Evolutionary conservation across 2,888 invertebrate species (phyloP), one percentile per base, ranked within the genome.

Genomic region (Eupithecia inturbata): DNA sequence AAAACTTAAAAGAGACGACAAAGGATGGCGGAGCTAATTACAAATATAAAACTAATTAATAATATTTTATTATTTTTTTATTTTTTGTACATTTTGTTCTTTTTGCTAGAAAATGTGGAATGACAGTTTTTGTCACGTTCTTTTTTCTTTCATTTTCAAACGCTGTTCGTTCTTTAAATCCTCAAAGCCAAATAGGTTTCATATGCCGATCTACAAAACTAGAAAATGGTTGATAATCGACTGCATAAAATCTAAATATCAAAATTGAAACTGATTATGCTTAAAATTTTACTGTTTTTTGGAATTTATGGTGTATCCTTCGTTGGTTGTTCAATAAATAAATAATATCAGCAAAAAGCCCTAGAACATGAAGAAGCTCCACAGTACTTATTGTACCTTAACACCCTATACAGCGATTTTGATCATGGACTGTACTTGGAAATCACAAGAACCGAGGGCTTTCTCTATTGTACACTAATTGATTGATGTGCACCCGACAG

Each of bases 71-170:
- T 0, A 0, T 53, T 53, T 53, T 53, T 22, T 53, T 22, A 22
- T 53, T 53, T 53, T 53, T 53, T 22, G 5, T 53, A 22, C 53
- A 53, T 53, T 53, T 53, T 53, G 22, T 53, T 53, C 45, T 22
- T 53, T 53, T 53, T 53, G 22, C 53, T 53, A 53, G n/a, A 53
- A 53, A 53, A 53, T 53, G 53, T 22, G 53, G 53, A 53, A 53
- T 53, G 53, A 53, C 53, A 53, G 19, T 45, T 45, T 22, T 53
- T 22, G 22, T 53, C n/a, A 53, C 22, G 22, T n/a, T 49, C 7
- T n/a, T n/a, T 49, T n/a, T 5, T 6, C 4, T n/a, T 22, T 49
- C 5, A 41, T 41, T 49, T 49, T 49, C 19, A 1, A 22, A n/a
- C 6, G n/a, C 7, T n/a, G 49, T n/a, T 2, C 1, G 6, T 3